Evolutionary conservation across 2,888 invertebrate genomes (phyloP).

Genomic region (Caenorhabditis sp.): DNA sequence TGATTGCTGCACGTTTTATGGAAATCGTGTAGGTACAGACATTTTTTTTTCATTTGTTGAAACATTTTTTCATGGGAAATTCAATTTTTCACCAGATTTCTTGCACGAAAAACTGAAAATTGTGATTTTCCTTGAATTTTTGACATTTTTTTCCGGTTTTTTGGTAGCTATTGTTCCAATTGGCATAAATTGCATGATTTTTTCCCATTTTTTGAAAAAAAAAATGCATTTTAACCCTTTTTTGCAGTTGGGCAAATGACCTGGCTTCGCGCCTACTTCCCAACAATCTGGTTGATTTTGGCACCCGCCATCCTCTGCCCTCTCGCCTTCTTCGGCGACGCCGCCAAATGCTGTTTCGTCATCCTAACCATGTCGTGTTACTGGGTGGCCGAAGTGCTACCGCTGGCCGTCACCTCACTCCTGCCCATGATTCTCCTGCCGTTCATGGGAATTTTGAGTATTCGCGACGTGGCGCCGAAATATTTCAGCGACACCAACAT

Average conservation of each 20-base stretch:
- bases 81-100: not conserved
- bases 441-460: constrained; percentile 50
- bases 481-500: constrained; percentile 61
- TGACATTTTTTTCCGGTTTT: not conserved
- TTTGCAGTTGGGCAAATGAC: not conserved
- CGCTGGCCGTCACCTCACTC: constrained; percentile 59
- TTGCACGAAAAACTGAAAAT: too few relatives aligned
- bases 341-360: constrained; percentile 53
- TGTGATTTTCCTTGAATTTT: too few relatives aligned
- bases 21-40: not conserved
- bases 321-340: constrained; percentile 36
- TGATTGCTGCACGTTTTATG: not conserved
- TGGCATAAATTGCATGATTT: too few relatives aligned
- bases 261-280: constrained; percentile 36
- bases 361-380: constrained; percentile 56
- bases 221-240: not conserved
- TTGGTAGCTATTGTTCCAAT: too few relatives aligned
- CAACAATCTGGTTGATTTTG: constrained; percentile 47
- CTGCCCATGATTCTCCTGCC: constrained; percentile 59
- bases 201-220: not conserved
- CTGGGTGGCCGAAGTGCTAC: constrained; percentile 60
- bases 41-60: not conserved
- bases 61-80: not conserved
- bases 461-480: constrained; percentile 45
- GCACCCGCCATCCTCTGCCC: constrained; percentile 49